These are phyloP conservation scores for Caiman crocodilus DNA, from an alignment of 2,797 vertebrate genomes.

Conservation along the genomic window DNA sequence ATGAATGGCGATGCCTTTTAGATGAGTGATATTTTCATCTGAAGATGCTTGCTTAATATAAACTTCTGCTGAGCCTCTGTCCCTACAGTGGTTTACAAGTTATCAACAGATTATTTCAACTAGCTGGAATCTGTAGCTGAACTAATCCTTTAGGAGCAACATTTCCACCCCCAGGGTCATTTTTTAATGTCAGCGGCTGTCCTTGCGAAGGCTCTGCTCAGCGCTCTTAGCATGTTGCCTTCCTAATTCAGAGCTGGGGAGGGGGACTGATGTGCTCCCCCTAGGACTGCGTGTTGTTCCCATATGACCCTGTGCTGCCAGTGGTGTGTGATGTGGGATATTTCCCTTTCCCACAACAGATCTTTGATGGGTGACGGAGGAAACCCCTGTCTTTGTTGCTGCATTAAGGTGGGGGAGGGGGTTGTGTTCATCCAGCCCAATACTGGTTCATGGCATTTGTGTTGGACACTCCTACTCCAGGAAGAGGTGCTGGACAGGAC, in stretches of 20 bases:
- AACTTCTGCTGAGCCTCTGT: constrained; percentile 37
- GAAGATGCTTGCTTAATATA: constrained; percentile 47
- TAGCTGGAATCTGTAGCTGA: background rate
- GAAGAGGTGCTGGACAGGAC: background rate
- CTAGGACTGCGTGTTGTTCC: constrained; percentile 4
- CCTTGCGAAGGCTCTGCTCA: background rate
- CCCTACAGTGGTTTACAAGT: background rate
- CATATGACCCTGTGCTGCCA: constrained; percentile 14
- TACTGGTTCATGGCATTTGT: background rate
- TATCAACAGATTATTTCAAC: constrained; percentile 55
- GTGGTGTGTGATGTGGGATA: background rate
- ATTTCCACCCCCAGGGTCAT: background rate
- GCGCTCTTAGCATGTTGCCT: background rate
- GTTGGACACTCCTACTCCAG: background rate
- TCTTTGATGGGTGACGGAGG: background rate
- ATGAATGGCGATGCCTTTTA: constrained; percentile 69
- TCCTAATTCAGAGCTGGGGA: rapidly evolving
- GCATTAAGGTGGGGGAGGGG: background rate
- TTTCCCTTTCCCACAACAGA: background rate
- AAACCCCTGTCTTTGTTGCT: background rate
- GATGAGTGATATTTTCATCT: constrained; percentile 68
- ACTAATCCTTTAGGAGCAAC: background rate
- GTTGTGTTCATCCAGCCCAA: background rate
- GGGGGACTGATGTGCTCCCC: constrained; percentile 2
- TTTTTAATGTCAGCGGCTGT: background rate